These are phyloP conservation scores for Neodontobutis hainanensis DNA, from an alignment of 2,113 vertebrate genomes.

Conservation along the genomic window DNA sequence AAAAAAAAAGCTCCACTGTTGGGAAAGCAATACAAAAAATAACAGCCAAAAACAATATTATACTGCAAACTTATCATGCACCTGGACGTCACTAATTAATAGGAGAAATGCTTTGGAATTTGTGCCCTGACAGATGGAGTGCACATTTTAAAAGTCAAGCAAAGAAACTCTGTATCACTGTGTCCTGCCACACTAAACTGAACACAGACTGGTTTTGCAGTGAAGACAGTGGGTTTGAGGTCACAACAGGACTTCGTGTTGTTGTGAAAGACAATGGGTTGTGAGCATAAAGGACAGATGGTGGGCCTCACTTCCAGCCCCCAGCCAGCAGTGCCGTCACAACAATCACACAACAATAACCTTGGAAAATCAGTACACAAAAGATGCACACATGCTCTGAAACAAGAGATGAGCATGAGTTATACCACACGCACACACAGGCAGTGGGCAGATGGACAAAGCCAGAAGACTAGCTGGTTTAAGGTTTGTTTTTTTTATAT, in stretches of 20 bases:
- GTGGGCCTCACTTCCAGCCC: slow-evolving; percentile 50
- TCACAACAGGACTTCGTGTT: slow-evolving; percentile 19
- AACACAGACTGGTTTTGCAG: background rate
- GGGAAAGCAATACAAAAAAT: too few species aligned
- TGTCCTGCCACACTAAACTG: too few species aligned
- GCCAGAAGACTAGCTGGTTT: background rate
- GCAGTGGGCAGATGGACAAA: slow-evolving; percentile 27
- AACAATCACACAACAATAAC: slow-evolving; percentile 63
- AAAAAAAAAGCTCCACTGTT: too few species aligned
- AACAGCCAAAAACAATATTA: too few species aligned
- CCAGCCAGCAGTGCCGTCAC: slow-evolving; percentile 28
- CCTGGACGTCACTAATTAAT: too few species aligned
- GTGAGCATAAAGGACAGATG: slow-evolving; percentile 68
- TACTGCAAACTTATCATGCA: too few species aligned
- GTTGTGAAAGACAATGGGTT: slow-evolving; percentile 60
- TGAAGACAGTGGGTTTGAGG: slow-evolving; percentile 12
- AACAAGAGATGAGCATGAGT: slow-evolving; percentile 30
- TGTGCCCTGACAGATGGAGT: too few species aligned
- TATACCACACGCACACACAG: slow-evolving; percentile 43
- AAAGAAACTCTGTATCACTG: too few species aligned
- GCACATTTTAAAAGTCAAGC: too few species aligned
- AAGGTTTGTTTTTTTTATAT: too few species aligned
- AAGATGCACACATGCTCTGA: slow-evolving; percentile 46
- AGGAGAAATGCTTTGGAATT: too few species aligned
- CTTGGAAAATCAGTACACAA: slow-evolving; percentile 55